Evolutionary conservation across 2,888 invertebrate species (phyloP), one percentile per base, ranked within the genome.

Genomic region (Lepidochrysops patricia): DNA sequence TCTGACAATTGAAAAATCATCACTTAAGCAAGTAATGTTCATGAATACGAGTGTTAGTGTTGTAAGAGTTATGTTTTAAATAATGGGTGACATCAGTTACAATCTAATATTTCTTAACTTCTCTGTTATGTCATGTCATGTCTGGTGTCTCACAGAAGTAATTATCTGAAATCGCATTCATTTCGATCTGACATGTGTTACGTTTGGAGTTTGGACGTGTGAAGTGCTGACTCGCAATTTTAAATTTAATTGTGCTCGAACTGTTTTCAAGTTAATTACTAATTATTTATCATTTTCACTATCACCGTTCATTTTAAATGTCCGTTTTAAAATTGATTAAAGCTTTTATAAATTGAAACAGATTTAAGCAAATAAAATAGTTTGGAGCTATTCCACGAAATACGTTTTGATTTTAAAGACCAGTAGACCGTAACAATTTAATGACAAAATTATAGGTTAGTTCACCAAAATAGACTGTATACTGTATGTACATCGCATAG

Each of bases 401-500:
- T 9, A 9, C 12, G 12, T 23, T 43, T 43, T 23, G 43, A 43
- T 43, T 9, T 43, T 4, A 4, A 43, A 15, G 15, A 9, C 12
- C 43, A 52, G 26, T 27, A 13, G 27, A 27, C 9, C 6, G 52
- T 13, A 52, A 52, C 27, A 26, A 27, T n/a, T 15, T 52, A 27
- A 27, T 52, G 26, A 26, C 3, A 52, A 52, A 9, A 52, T 52
- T 52, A 52, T 15, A 52, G 26, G 5, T 7, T 27, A 9, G 26
- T n/a, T 27, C 52, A 52, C 13, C 27, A 5, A 52, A 27, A 52
- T 9, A 15, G 15, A 54, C 19, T n/a, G n/a, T n/a, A 54, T 19
- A 4, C 15, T 59, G 34, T 43, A 48, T n/a, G n/a, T 57, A 52
- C 35, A 61, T 19, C 57, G 29, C 50, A 50, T 35, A 59, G 64